phyloP scores from a whole-genome alignment of 2,113 vertebrate species.

The Aviceda subcristata region DNA sequence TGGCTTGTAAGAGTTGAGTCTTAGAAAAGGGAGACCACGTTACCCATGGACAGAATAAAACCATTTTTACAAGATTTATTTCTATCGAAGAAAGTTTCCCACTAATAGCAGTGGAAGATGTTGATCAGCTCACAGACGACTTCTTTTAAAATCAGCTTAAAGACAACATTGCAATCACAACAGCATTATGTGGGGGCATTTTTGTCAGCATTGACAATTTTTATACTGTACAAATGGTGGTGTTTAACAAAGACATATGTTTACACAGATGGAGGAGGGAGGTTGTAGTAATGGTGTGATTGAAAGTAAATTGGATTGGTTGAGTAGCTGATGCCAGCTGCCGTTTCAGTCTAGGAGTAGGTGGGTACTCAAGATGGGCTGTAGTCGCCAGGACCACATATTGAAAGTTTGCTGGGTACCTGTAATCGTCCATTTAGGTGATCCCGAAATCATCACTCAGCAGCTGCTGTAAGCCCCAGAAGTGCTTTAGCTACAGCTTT shows the following conservation, averaged over 20 bases:
- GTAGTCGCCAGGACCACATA: not conserved
- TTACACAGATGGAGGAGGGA: constrained; percentile 64
- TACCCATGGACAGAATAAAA: not conserved
- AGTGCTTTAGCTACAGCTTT: not conserved
- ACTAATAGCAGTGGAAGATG: constrained; percentile 12
- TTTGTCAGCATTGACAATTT: constrained; percentile 68
- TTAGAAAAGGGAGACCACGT: not conserved
- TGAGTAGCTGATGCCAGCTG: constrained; percentile 60
- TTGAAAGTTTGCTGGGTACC: not conserved
- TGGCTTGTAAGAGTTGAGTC: not conserved
- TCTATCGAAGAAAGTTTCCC: not conserved
- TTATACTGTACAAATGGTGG: constrained; percentile 61
- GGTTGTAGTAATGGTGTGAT: constrained; percentile 67
- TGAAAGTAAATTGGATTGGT: constrained; percentile 64
- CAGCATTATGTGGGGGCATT: constrained; percentile 61
- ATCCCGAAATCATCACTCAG: not conserved
- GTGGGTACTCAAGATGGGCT: constrained; percentile 22
- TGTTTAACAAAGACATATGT: constrained; percentile 69
- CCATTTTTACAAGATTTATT: not conserved
- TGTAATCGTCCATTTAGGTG: not conserved
- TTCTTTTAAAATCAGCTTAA: constrained; percentile 37
- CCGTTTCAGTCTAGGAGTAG: constrained; percentile 44
- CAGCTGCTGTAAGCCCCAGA: not conserved
- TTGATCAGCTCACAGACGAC: constrained; percentile 40
- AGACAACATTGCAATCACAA: constrained; percentile 56